These are phyloP conservation scores for Eumeta japonica DNA, from an alignment of 1,140 invertebrate genomes.

Conservation along the genomic window DNA sequence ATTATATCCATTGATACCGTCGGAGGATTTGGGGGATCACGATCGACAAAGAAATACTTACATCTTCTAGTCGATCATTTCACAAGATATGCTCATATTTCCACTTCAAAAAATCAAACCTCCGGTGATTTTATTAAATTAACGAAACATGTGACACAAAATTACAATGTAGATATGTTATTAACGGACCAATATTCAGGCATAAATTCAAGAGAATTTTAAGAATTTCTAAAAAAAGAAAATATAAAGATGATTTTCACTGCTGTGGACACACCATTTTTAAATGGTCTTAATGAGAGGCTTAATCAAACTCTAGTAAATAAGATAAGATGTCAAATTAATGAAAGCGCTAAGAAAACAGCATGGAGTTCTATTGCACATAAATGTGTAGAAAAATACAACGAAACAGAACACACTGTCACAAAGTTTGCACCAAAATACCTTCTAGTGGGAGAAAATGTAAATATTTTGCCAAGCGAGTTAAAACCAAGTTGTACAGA, in stretches of 20 bases:
- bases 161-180: conserved; percentile 9
- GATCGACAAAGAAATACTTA: no score
- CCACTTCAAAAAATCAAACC: conserved; percentile 13
- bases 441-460: conserved; percentile 11
- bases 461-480: conserved; percentile 11
- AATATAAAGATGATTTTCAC: conserved; percentile 16
- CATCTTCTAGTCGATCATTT: no score
- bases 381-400: no score
- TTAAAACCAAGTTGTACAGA: conserved; percentile 9
- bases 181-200: conserved; percentile 17
- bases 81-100: no score
- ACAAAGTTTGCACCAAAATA: no score
- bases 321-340: conserved; percentile 14
- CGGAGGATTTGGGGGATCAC: no score
- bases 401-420: no score
- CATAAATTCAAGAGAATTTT: no score
- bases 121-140: no score
- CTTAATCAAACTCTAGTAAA: no score
- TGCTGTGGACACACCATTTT: conserved; percentile 14
- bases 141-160: conserved; percentile 9
- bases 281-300: no score
- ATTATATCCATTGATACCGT: no score
- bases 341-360: conserved; percentile 9
- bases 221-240: conserved; percentile 30
- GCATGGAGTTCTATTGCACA: conserved; percentile 16